phyloP scores from a whole-genome alignment of 2,888 invertebrate species.

The Blomia tropicalis region DNA sequence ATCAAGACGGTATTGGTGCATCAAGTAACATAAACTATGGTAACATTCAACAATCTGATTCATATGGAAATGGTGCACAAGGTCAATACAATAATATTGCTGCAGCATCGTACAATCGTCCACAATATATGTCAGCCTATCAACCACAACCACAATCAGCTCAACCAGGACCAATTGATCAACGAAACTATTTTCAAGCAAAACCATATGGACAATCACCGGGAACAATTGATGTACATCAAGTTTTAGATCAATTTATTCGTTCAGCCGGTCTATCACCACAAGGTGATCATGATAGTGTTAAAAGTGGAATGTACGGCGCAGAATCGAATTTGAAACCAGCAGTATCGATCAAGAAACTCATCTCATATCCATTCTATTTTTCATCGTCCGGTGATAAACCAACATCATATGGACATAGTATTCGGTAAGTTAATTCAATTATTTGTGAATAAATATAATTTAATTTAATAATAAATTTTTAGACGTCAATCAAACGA shows the following conservation, averaged over 20 bases:
- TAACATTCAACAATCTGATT: neutral
- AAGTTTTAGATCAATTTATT: constrained; percentile 25
- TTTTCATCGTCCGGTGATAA: constrained; percentile 14
- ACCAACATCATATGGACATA: constrained; percentile 4
- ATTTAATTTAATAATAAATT: neutral
- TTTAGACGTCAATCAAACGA: constrained; percentile 5
- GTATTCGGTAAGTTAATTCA: constrained; percentile 4
- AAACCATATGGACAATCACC: constrained; percentile 5
- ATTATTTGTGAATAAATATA: neutral
- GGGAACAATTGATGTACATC: constrained; percentile 23
- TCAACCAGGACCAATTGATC: neutral
- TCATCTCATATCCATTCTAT: constrained; percentile 27
- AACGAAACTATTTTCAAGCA: neutral
- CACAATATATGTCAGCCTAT: too few relatives aligned
- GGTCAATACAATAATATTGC: neutral
- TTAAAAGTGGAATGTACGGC: neutral
- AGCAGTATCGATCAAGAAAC: constrained; percentile 25
- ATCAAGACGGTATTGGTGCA: neutral
- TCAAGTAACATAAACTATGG: neutral
- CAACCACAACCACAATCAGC: neutral
- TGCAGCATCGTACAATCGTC: neutral
- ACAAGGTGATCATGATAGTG: constrained; percentile 25
- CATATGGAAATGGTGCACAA: neutral
- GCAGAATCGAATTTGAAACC: constrained; percentile 17
- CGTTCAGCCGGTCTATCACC: constrained; percentile 25